Evolutionary conservation across 2,888 invertebrate species (phyloP), one percentile per base, ranked within the genome.

Genomic region (Metellina segmentata): DNA sequence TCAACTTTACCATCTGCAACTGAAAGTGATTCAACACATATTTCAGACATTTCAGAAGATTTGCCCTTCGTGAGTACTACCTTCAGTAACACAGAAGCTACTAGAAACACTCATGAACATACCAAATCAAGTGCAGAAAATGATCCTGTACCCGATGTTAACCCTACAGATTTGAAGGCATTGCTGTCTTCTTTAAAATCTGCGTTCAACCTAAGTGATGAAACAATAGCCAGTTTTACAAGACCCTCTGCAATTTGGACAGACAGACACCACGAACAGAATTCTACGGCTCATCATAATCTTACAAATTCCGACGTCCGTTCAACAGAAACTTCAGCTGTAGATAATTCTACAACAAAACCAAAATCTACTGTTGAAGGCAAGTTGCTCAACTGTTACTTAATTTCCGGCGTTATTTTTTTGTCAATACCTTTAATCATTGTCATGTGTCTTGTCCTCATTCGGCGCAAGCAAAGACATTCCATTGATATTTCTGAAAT

Each of bases 401-500:
- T 61, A 61, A 61, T 61, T 8, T 11, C 13, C 16, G 61, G 61
- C 9, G 34, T 4, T 34, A 34, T 34, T 34, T 61, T 11, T 9
- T 9, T 61, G 9, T 16, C 16, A 8, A 11, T 61, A 5, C 11
- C 9, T 11, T 61, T 61, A 61, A 11, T 61, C 16, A 4, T 34
- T 34, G 34, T 34, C 34, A 11, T 11, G 16, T 16, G 11, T 61
- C 61, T 61, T 16, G 16, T 16, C 16, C 16, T 61, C 11, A 61
- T 61, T 7, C 61, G 61, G 16, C 61, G 61, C 11, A 61, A 61
- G 11, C 61, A 86, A 11, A 77, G 69, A 9, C 34, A 78, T 13
- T 86, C 86, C 51, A 7, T 86, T 9, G 86, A 86, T 79, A 34
- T 86, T 49, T 77, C 69, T 11, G 77, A 82, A 34, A 89, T 82